Base-by-base conservation (phyloP, 2,113 vertebrate genomes). In the Equus quagga region DNA sequence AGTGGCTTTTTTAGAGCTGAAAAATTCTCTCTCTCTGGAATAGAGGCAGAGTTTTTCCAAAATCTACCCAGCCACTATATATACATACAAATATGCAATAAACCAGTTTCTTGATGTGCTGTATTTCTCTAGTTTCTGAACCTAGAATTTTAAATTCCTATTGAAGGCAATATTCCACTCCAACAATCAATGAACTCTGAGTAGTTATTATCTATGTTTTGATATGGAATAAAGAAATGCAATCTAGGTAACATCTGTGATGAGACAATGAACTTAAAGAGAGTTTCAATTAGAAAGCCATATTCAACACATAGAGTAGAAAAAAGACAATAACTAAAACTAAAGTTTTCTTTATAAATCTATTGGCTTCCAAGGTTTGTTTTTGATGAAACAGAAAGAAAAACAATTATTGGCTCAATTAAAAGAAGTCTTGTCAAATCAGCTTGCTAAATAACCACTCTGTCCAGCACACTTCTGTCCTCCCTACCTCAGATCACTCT, bases 111-210 rank as follows among this genome's bases (percentile, higher is more conserved):
- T 89, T 67, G 41, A 65, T 18, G 36, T 64, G 79, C 82, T 46
- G 26, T 17, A 56, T 95, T 93, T 93, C 81, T 98, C 41, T 88
- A 89, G 31, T 69, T 97, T 88, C 92, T 89, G 79, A 93, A 87
- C 24, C 90, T 96, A 94, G 94, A 88, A 41, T 79, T 97, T 95
- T 95, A 81, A 98, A 97, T 98, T 98, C 90, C 95, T 90, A 49
- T 12, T 78, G 92, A 97, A 98, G 93, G 10, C 72, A 44, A 23
- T 81, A 83, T 49, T 64, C 56, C 78, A 96, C 87, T 96, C 69
- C 83, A 91, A 88, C 89, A 92, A 98, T 98, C 96, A 97, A 98
- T 98, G 94, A 72, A 72, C 49, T 93, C 62, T 97, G 86, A 89
- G 15, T 93, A 85, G 56, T 94, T 69, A 58, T 60, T 83, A 83